These are phyloP conservation scores for Phengaris arion DNA, from an alignment of 2,888 invertebrate genomes.

Conservation along the genomic window DNA sequence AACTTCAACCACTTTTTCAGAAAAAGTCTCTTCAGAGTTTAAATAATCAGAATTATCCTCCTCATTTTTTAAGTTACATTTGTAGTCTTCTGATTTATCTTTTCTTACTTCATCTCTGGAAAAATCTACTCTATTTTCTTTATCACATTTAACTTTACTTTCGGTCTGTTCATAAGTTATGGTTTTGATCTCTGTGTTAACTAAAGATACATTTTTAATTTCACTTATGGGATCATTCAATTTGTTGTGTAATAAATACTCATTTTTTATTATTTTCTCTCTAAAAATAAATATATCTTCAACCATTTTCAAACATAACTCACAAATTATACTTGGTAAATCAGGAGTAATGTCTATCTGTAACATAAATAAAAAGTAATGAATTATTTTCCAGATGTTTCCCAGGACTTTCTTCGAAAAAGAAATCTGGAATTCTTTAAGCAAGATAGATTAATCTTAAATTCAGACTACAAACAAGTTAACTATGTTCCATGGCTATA, in stretches of 20 bases:
- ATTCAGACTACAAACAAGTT: too few relatives aligned
- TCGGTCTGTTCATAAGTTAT: background rate
- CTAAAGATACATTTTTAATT: background rate
- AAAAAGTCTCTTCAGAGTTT: slow-evolving; percentile 23
- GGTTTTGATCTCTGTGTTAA: background rate
- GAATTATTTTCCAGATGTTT: background rate
- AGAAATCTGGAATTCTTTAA: too few relatives aligned
- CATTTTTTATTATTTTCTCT: slow-evolving; percentile 46
- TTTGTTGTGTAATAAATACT: slow-evolving; percentile 45
- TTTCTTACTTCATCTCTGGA: background rate
- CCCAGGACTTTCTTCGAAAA: too few relatives aligned
- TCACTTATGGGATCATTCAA: slow-evolving; percentile 31
- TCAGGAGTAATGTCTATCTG: slow-evolving; percentile 47
- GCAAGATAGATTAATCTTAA: too few relatives aligned
- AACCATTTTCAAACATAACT: slow-evolving; percentile 48
- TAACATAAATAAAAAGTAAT: slow-evolving; percentile 37
- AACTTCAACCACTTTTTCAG: background rate
- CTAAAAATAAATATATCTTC: slow-evolving; percentile 47
- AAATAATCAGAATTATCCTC: slow-evolving; percentile 27
- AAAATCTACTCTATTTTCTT: background rate
- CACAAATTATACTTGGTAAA: slow-evolving; percentile 52
- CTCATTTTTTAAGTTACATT: slow-evolving; percentile 3
- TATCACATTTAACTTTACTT: background rate
- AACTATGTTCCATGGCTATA: too few relatives aligned
- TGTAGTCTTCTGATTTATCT: background rate